Conservation (phyloP, 2,113 vertebrate species). For the Xiphophorus hellerii region DNA sequence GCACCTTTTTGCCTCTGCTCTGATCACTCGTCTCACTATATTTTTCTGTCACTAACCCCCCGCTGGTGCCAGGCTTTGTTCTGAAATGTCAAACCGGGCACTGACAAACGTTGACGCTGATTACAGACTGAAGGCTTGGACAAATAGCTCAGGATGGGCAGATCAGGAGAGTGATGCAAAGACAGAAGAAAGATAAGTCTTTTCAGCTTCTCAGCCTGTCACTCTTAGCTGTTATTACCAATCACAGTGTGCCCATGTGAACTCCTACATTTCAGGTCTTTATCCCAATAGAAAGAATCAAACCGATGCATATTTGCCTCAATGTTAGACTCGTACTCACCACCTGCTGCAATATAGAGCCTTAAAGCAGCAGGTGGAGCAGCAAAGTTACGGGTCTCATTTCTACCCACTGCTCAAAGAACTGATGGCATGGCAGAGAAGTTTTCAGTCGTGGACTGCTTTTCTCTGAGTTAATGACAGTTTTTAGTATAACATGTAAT, state of each 20-base stretch:
- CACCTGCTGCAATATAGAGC: not conserved
- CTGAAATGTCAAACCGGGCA: constrained; percentile 55
- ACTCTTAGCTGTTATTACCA: constrained; percentile 21
- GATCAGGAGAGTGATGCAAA: constrained; percentile 6
- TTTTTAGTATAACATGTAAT: not conserved
- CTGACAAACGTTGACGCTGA: constrained; percentile 51
- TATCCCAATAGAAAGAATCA: constrained; percentile 15
- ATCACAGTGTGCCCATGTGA: constrained; percentile 23
- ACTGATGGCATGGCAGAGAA: not conserved
- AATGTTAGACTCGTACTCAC: not conserved
- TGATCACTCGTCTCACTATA: constrained; percentile 38
- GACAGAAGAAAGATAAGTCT: constrained; percentile 20
- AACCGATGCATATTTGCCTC: not conserved
- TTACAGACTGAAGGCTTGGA: constrained; percentile 48
- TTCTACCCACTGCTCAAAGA: not conserved
- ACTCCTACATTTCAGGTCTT: constrained; percentile 21
- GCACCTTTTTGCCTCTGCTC: constrained; percentile 51
- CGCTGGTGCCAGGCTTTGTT: constrained; percentile 44
- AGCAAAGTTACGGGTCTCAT: not conserved
- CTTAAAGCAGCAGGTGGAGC: constrained; percentile 1
- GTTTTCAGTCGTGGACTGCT: not conserved
- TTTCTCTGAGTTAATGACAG: not conserved
- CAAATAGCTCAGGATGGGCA: constrained; percentile 40
- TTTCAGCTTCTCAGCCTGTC: constrained; percentile 20
- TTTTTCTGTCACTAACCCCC: constrained; percentile 23